Evolutionary conservation across 53 echinoderm and acorn worm species (phyloP), one percentile per base, ranked within the genome.

Genomic region (Stichopus horrens): DNA sequence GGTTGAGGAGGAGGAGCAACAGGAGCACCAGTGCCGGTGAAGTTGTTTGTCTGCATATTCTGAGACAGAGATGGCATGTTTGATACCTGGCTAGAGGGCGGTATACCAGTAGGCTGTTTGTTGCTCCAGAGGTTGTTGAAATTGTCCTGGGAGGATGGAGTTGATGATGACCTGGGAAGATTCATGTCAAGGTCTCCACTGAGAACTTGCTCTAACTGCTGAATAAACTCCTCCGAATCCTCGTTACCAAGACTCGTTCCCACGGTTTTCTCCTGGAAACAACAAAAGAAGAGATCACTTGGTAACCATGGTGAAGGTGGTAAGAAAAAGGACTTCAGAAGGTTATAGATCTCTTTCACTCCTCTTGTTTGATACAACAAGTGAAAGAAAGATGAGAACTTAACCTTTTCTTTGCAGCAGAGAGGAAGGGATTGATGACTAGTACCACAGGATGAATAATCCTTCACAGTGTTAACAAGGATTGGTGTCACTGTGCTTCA

Each of bases 11-110:
- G 37, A 86, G 81, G 91, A 13, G 82, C 73, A 55, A 88, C 91
- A 7, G 73, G 87, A 37, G 1, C 37, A 37, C 37, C 37, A 37
- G 37, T 1, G 2, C 37, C 37, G 87, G 80, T 91, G 87, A 86
- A 87, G 79, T 56, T 88, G 5, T 79, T 76, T 53, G 78, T 20
- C 10, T 9, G 71, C 91, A 91, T 91, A 79, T 79, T 77, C 71
- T 87, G 91, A 14, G 91, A 79, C 91, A 91, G 88, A 9, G 77
- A 71, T 58, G 87, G 81, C 8, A 81, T 53, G 21, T 81, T 81
- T 0, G 81, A 21, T 19, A 56, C 57, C 9, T 19, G 55, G 7
- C 7, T 57, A 81, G 81, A 58, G 20, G 56, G 21, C 7, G 71
- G 71, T 71, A 71, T 20, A 63, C 11, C 63, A 19, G 81, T 21